Base-by-base conservation (phyloP, 2,113 vertebrate genomes). In the Lophura nycthemera region DNA sequence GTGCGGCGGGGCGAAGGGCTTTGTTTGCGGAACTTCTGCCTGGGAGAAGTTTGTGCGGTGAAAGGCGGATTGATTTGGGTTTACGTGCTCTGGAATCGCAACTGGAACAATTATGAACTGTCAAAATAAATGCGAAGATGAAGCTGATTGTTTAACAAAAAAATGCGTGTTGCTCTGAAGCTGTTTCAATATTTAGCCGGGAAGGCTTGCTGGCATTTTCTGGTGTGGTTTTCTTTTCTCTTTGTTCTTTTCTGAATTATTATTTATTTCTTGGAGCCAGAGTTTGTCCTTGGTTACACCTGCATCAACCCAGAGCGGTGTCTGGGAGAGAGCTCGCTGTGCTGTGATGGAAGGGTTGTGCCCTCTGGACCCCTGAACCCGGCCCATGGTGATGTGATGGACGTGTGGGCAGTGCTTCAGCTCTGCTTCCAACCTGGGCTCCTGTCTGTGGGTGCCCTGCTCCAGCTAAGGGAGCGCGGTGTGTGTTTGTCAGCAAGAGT, bases 91-190 rank as follows among this genome's bases (percentile, higher is more conserved):
- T 48, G 91, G 87, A 87, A 86, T 87, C 89, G 66, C 87, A 70
- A 93, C 75, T 89, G 92, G 75, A 92, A 83, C 3, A 69, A 76
- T 94, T 91, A 64, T 21, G 78, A 89, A 40, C 84, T 96, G 92
- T 96, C 95, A 95, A 87, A 94, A 93, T 94, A 95, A 89, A 87
- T 76, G 91, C 3, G 13, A 71, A 93, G 89, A 87, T 89, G 84
- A 86, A 93, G 38, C 67, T 60, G 96, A 91, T 94, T 92, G 84
- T 93, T 96, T 64, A 89, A 80, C 48, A 45, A 32, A 22, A 43
- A 75, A 52, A 54, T 25, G 61, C 45, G 18, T 63, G 71, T 59
- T 13, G 83, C 74, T 95, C 79, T 90, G 52, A 57, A 75, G 81
- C 83, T 83, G 67, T 87, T 96, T 64, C 42, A 92, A 83, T 93